Conservation (phyloP, 2,797 vertebrate genomes). For the Enteromius afrohamiltoni region DNA sequence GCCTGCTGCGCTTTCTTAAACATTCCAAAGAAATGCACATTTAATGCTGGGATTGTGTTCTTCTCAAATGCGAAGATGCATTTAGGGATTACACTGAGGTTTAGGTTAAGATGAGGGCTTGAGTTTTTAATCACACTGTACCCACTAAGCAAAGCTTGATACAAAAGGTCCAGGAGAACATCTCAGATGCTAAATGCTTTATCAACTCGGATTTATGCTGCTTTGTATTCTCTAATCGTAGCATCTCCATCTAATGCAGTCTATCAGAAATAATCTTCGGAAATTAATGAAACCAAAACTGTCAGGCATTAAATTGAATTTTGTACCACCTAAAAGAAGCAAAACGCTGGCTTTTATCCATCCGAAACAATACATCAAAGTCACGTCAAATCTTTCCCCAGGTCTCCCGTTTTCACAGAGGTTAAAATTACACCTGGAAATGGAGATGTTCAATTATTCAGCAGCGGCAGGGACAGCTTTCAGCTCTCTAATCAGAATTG, state of each 20-base stretch:
- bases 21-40: constrained; percentile 8
- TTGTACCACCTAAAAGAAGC: constrained; percentile 10
- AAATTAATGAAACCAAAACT: constrained; percentile 5
- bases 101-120: constrained; percentile 1
- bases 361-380: constrained; percentile 35
- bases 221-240: constrained; percentile 8
- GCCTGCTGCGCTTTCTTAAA: background rate
- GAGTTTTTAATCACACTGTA: constrained; percentile 4
- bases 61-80: background rate
- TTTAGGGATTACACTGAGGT: background rate
- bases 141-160: constrained; percentile 19
- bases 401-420: constrained; percentile 51
- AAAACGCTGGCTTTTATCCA: constrained; percentile 14
- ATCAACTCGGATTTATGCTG: constrained; percentile 4
- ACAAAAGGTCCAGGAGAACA: constrained; percentile 18
- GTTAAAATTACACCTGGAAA: constrained; percentile 65
- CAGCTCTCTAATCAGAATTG: constrained; percentile 64
- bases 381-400: constrained; percentile 45
- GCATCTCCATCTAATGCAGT: constrained; percentile 14
- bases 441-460: constrained; percentile 68
- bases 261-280: constrained; percentile 12
- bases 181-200: constrained; percentile 27
- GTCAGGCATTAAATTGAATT: constrained; percentile 21
- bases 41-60: constrained; percentile 7
- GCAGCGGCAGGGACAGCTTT: constrained; percentile 59